A percentile compares a stretch with the other conserved stretches of the same genome.
These are phyloP conservation scores for Barnardius zonarius DNA, from an alignment of 2,113 vertebrate genomes.

Conservation along the genomic window DNA sequence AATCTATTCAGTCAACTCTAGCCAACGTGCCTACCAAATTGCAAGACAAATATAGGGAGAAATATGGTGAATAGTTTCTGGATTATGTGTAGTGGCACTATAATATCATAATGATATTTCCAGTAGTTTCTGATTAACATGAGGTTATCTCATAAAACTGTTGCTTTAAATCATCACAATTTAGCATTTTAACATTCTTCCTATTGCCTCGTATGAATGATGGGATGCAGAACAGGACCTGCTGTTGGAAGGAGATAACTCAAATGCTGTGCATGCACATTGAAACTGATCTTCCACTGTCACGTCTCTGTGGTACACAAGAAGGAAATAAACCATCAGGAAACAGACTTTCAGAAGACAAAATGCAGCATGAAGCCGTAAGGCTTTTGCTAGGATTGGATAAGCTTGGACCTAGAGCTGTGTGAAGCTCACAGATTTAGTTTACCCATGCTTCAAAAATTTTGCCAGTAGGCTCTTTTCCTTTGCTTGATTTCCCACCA, in stretches of 20 bases:
- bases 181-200: neutral
- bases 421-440: neutral
- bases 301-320: neutral
- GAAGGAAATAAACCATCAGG: neutral
- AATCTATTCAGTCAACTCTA: neutral
- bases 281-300: neutral
- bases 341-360: neutral
- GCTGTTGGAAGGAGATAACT: neutral
- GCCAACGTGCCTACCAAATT: neutral
- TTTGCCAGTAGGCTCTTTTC: neutral
- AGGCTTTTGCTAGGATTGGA: neutral
- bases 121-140: neutral
- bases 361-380: neutral
- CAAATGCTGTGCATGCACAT: neutral
- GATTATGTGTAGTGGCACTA: neutral
- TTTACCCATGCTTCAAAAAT: neutral
- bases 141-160: neutral
- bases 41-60: neutral
- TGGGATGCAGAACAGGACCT: neutral
- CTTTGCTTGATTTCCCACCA: neutral
- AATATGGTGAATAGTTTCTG: neutral
- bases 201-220: neutral
- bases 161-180: neutral
- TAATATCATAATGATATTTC: neutral
- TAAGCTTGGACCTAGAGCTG: neutral